Evolutionary conservation across 2,113 vertebrate species (phyloP).

Genomic region (Trinectes maculatus): DNA sequence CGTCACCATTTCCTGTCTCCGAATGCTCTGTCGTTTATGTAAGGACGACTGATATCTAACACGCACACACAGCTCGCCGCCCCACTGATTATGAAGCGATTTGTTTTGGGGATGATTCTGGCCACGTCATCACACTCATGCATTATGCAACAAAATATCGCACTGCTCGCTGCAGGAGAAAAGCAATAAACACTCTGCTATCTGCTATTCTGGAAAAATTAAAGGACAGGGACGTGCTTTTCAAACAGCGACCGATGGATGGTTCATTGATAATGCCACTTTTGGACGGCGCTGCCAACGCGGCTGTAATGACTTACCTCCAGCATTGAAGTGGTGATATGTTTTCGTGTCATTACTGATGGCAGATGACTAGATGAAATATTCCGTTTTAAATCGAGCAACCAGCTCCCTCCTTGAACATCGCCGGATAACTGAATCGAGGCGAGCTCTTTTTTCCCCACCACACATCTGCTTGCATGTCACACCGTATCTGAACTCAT

Average conservation of each 20-base stretch:
- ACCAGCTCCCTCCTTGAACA: slow-evolving; percentile 29
- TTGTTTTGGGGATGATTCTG: slow-evolving; percentile 65
- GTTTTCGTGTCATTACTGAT: slow-evolving; percentile 36
- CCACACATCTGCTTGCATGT: slow-evolving; percentile 39
- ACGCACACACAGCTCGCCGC: not conserved
- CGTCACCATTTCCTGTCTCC: not conserved
- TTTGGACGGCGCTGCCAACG: slow-evolving; percentile 8
- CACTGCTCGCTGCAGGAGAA: slow-evolving; percentile 30
- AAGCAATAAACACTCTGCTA: slow-evolving; percentile 57
- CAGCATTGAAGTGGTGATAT: slow-evolving; percentile 2
- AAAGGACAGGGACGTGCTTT: slow-evolving; percentile 39
- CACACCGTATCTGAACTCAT: slow-evolving; percentile 42
- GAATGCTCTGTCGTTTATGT: slow-evolving; percentile 2
- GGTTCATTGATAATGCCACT: slow-evolving; percentile 24
- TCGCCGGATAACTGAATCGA: slow-evolving; percentile 55
- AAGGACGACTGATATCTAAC: slow-evolving; percentile 3
- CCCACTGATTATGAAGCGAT: slow-evolving; percentile 56
- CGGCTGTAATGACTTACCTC: slow-evolving; percentile 8
- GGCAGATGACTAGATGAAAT: slow-evolving; percentile 35
- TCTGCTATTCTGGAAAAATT: slow-evolving; percentile 53
- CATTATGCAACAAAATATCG: slow-evolving; percentile 70
- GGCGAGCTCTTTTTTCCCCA: slow-evolving; percentile 15
- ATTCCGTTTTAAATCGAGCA: slow-evolving; percentile 56
- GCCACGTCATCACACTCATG: slow-evolving; percentile 24
- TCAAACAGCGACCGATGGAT: slow-evolving; percentile 15